A percentile compares a stretch with the other conserved stretches of the same genome.
Evolutionary conservation across 2,888 invertebrate species (phyloP).

Genomic region (Notodonta dromedarius): DNA sequence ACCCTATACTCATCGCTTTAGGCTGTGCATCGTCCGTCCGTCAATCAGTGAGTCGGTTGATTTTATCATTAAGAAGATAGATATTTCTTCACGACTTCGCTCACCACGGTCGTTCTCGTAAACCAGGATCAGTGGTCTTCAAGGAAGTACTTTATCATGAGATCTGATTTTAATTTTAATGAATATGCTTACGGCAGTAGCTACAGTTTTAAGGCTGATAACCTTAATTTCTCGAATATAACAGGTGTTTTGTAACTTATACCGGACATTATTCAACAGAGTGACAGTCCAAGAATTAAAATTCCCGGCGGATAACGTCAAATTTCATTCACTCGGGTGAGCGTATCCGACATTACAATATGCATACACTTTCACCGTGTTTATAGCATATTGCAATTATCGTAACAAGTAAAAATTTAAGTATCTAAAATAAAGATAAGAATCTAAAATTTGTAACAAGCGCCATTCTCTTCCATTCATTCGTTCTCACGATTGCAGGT

Average conservation of each 20-base stretch:
- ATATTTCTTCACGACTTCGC: too few species aligned
- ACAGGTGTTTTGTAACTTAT: not conserved
- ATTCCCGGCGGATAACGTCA: conserved; percentile 2
- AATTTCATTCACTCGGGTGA: not conserved
- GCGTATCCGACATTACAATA: conserved; percentile 3
- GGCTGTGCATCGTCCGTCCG: too few species aligned
- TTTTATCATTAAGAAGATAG: too few species aligned
- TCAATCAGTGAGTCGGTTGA: too few species aligned
- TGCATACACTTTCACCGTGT: conserved; percentile 22
- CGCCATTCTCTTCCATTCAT: conserved; percentile 32
- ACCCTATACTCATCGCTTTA: too few species aligned
- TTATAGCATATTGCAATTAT: conserved; percentile 12
- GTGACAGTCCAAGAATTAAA: not conserved
- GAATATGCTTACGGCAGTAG: not conserved
- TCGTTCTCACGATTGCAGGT: conserved; percentile 41
- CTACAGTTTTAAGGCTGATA: not conserved
- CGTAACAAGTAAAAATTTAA: conserved; percentile 8
- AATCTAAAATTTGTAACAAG: conserved; percentile 6
- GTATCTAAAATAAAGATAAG: conserved; percentile 13
- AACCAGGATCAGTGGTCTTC: too few species aligned
- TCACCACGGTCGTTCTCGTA: too few species aligned
- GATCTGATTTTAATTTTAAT: too few species aligned
- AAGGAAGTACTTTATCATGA: too few species aligned
- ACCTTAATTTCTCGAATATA: not conserved
- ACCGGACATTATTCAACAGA: conserved; percentile 5